Evolutionary conservation across 2,888 invertebrate species (phyloP), one percentile per base, ranked within the genome.

Genomic region (Fragum sueziense): DNA sequence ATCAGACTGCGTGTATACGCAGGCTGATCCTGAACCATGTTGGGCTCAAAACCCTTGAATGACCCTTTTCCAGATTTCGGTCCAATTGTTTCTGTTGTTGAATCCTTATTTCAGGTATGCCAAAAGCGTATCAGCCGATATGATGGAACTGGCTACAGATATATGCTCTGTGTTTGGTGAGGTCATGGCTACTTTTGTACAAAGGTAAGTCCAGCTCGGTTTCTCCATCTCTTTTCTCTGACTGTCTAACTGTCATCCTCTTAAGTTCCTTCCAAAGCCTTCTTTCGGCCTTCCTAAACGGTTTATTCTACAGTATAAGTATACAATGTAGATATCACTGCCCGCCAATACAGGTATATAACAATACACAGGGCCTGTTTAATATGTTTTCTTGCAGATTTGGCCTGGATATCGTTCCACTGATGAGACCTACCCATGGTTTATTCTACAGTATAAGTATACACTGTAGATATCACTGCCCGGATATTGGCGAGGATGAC

Each of bases 101-200:
- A n/a, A n/a, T n/a, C 37, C 7, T 47, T 52, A 9, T 74, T 79
- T n/a, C 71, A 87, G 87, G 59, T 79, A 82, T 34, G 82, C 82
- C 27, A 74, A 76, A 20, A 74, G 73, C 14, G 80, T 87, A 3
- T 51, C 85, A 29, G 69, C 78, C 0, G 86, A 86, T 11, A 82
- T 85, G 73, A 86, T 87, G 87, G 87, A 87, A 61, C 75, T 87
- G 0, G 84, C 80, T 1, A 82, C 87, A 34, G 87, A 87, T 70
- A 52, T 87, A 2, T 67, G 80, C 20, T 87, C 87, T 17, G 77
- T 87, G 14, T 85, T 74, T 41, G 87, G 87, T 7, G 87, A 87
- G 61, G 85, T 86, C 11, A 83, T 87, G 83, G 76, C 86, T 2
- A 79, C 85, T 11, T 86, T 87, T 61, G 76, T 87, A 0, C 87